Conservation (phyloP, 2,888 invertebrate species). For the Microchrysa polita region DNA sequence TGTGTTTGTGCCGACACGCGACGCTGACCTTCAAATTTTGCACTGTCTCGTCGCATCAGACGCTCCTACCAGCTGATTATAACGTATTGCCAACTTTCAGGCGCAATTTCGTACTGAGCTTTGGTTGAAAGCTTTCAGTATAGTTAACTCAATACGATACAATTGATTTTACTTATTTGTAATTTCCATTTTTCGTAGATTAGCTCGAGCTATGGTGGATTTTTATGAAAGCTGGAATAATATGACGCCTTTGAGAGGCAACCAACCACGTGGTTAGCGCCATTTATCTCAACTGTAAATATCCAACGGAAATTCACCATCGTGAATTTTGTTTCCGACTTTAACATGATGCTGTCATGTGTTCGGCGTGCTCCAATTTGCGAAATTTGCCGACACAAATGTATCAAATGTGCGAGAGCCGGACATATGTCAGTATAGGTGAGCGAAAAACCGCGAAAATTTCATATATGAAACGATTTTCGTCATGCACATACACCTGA, state of each 20-base stretch:
- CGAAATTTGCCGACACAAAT: not conserved
- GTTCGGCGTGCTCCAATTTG: constrained; percentile 41
- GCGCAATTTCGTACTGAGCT: constrained; percentile 24
- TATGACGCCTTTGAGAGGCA: not conserved
- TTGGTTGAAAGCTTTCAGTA: constrained; percentile 10
- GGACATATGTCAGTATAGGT: constrained; percentile 1
- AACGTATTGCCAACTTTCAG: constrained; percentile 37
- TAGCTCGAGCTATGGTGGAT: not conserved
- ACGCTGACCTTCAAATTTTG: constrained; percentile 21
- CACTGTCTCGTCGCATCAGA: not conserved
- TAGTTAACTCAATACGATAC: not conserved
- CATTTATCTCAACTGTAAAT: not conserved
- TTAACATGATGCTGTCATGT: constrained; percentile 45
- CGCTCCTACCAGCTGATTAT: constrained; percentile 19
- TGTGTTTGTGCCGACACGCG: too few species aligned
- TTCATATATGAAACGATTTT: constrained; percentile 17
- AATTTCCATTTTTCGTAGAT: not conserved
- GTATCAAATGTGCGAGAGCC: constrained; percentile 8
- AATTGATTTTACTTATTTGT: not conserved
- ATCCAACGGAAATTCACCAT: constrained; percentile 1
- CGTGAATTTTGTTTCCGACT: constrained; percentile 45
- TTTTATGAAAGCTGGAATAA: not conserved
- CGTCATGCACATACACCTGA: constrained; percentile 34
- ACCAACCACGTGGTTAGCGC: not conserved
- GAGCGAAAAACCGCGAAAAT: constrained; percentile 33